phyloP scores from a whole-genome alignment of 2,797 vertebrate species.

The Paratrypauchen microcephalus region DNA sequence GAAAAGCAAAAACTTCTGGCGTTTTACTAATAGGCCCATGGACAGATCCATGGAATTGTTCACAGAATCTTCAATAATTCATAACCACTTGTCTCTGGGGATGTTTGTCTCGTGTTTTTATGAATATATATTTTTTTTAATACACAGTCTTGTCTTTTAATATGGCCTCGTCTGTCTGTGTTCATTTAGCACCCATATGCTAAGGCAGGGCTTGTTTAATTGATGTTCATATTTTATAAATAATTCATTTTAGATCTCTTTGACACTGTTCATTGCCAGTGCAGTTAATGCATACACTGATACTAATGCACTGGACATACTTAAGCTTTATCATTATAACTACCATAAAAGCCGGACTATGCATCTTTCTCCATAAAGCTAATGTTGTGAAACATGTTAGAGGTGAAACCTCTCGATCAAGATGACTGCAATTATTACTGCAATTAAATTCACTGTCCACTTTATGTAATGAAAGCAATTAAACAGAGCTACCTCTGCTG shows the following conservation, averaged over 20 bases:
- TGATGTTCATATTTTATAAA: not conserved
- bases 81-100: slow-evolving; percentile 35
- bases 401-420: slow-evolving; percentile 72
- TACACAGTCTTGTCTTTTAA: slow-evolving; percentile 27
- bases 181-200: slow-evolving; percentile 8
- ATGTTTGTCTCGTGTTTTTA: slow-evolving; percentile 41
- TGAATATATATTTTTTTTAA: slow-evolving; percentile 16
- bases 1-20: slow-evolving; percentile 63
- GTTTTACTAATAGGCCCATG: slow-evolving; percentile 71
- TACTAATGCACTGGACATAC: not conserved
- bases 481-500: slow-evolving; percentile 62
- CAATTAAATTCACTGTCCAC: slow-evolving; percentile 78
- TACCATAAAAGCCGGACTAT: slow-evolving; percentile 39
- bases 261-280: not conserved
- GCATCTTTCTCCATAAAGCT: slow-evolving; percentile 51
- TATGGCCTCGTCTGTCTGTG: slow-evolving; percentile 19
- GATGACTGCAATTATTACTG: slow-evolving; percentile 73
- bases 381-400: slow-evolving; percentile 68
- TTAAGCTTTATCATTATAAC: slow-evolving; percentile 22
- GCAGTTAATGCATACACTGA: not conserved
- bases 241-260: not conserved
- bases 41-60: slow-evolving; percentile 36
- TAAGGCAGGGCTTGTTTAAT: slow-evolving; percentile 2
- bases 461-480: slow-evolving; percentile 80
- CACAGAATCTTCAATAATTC: slow-evolving; percentile 67